Conservation (phyloP, 64 coral and sea anemone species). For the Anthopleura sola region DNA sequence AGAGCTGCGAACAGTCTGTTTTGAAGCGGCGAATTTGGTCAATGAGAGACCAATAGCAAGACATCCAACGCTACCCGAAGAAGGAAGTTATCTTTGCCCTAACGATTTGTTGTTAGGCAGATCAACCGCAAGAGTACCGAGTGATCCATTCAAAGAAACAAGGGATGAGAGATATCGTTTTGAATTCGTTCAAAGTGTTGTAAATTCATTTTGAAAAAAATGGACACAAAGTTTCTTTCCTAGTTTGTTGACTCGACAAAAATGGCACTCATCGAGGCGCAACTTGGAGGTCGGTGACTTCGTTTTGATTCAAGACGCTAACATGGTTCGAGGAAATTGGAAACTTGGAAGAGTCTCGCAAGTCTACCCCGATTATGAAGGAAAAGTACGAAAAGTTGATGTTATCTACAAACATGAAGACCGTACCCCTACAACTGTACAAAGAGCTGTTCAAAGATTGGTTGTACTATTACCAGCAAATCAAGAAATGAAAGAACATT, state of each 20-base stretch:
- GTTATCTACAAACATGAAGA: too few relatives aligned
- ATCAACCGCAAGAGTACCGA: conserved; percentile 42
- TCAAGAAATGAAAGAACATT: too few relatives aligned
- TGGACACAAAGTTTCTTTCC: conserved; percentile 37
- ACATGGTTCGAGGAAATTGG: conserved; percentile 16
- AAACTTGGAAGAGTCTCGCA: conserved; percentile 11
- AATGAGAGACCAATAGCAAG: conserved; percentile 51
- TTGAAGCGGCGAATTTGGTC: conserved; percentile 40
- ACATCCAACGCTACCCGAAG: conserved; percentile 23
- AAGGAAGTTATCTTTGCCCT: conserved; percentile 37
- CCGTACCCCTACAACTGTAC: too few relatives aligned
- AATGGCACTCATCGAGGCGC: conserved; percentile 27
- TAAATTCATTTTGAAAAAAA: conserved; percentile 33
- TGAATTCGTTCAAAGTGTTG: conserved; percentile 38
- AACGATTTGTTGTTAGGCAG: conserved; percentile 53
- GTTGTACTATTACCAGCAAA: too few relatives aligned
- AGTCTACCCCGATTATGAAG: background rate
- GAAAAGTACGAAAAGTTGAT: conserved; percentile 18
- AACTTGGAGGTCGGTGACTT: conserved; percentile 33
- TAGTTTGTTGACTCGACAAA: background rate
- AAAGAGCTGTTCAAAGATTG: too few relatives aligned
- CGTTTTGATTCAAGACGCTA: conserved; percentile 35
- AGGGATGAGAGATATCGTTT: background rate
- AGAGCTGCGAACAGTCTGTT: conserved; percentile 39
- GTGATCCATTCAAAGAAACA: conserved; percentile 27